phyloP scores from a whole-genome alignment of 2,113 vertebrate species.

The Mystacornis crossleyi region DNA sequence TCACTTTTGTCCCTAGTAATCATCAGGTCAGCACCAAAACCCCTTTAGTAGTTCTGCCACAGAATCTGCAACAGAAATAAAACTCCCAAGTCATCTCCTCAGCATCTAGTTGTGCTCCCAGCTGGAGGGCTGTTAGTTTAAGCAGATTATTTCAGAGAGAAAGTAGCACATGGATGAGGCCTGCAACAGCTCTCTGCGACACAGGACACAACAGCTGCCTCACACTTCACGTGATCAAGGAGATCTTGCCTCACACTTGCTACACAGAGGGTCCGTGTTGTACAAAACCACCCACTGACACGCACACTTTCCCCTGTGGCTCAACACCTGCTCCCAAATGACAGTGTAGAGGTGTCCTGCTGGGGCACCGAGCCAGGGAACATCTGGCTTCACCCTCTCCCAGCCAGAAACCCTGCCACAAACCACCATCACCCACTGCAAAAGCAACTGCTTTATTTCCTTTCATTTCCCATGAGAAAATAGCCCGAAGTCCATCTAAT shows the following conservation, averaged over 20 bases:
- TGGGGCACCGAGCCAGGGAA: accelerated
- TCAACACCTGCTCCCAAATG: accelerated
- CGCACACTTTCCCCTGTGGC: neutral
- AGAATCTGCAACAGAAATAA: neutral
- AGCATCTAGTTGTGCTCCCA: neutral
- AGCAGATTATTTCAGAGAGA: neutral
- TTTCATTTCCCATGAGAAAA: neutral
- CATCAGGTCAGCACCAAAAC: neutral
- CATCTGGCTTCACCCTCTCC: accelerated
- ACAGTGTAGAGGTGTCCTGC: accelerated
- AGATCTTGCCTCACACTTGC: neutral
- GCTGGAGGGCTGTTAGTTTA: neutral
- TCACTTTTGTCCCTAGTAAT: neutral
- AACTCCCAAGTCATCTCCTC: neutral
- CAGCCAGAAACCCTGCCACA: neutral
- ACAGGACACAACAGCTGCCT: neutral
- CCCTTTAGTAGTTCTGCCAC: neutral
- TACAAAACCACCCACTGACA: neutral
- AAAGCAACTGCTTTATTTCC: neutral
- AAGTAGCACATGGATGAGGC: neutral
- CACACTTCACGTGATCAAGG: neutral
- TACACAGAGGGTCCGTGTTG: accelerated
- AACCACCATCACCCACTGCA: neutral
- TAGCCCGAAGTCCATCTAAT: neutral
- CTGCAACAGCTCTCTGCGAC: neutral